Percentiles rank a stretch among this genome's conserved stretches.
These are phyloP conservation scores for Helleia helle DNA, from an alignment of 2,888 invertebrate species.

Conservation along the genomic window DNA sequence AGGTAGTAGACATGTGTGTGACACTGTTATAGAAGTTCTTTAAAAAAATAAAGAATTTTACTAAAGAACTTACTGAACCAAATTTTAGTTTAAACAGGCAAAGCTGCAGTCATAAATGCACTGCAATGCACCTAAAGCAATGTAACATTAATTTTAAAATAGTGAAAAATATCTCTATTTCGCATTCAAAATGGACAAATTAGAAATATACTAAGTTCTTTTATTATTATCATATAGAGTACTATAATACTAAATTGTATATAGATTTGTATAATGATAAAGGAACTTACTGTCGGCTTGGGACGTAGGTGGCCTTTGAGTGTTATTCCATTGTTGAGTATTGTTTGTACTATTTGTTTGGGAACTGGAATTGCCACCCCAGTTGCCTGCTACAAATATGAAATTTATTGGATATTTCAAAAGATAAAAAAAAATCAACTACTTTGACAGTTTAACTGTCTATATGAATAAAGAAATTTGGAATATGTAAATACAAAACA, in stretches of 20 bases:
- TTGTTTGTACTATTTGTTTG: conserved; percentile 59
- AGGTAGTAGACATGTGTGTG: too few species aligned
- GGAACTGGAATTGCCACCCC: conserved; percentile 62
- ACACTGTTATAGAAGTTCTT: too few species aligned
- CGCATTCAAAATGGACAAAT: too few species aligned
- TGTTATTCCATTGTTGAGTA: conserved; percentile 69
- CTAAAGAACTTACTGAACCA: too few species aligned
- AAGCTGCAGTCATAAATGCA: too few species aligned
- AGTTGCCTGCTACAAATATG: conserved; percentile 52
- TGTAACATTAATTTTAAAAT: too few species aligned
- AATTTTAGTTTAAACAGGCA: too few species aligned
- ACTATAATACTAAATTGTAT: background rate
- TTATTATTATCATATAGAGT: too few species aligned
- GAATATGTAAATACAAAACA: background rate
- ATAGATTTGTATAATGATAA: background rate
- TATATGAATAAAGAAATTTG: background rate
- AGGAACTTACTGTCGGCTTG: conserved; percentile 60
- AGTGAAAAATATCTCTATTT: too few species aligned
- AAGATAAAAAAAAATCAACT: background rate
- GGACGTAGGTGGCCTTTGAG: conserved; percentile 66
- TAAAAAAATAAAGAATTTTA: too few species aligned
- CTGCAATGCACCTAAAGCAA: too few species aligned
- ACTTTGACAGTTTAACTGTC: background rate
- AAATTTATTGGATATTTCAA: background rate
- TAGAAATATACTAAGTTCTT: too few species aligned